phyloP scores from a whole-genome alignment of 23 tunicate species.

The Styela plicata region DNA sequence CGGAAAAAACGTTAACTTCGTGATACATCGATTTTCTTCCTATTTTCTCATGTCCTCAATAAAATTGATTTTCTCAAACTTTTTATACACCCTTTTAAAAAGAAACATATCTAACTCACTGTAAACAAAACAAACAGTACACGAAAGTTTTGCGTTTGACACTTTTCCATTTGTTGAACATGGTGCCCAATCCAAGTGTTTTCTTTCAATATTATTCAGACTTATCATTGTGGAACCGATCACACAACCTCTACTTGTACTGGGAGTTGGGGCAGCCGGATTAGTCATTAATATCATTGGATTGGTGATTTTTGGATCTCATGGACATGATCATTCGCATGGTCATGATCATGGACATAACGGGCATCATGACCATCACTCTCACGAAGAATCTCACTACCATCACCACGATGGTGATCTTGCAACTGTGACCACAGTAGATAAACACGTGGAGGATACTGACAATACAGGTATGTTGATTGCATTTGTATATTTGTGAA shows the following conservation, averaged over 20 bases:
- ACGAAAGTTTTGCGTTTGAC: no score
- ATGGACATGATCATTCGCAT: conserved; percentile 49
- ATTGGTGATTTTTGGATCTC: conserved; percentile 50
- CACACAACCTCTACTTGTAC: conserved; percentile 43
- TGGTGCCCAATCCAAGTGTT: no score
- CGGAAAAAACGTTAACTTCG: no score
- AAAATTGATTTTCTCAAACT: no score
- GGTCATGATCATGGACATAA: conserved; percentile 17
- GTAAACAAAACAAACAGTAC: no score
- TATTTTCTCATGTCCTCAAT: no score
- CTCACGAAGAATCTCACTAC: neutral
- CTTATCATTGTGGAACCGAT: conserved; percentile 46
- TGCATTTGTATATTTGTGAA: no score
- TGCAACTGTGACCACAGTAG: neutral
- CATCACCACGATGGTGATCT: neutral
- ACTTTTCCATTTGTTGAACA: no score
- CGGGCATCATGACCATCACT: conserved; percentile 5
- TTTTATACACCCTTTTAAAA: no score
- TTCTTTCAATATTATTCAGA: conserved; percentile 21
- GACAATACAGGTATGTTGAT: neutral
- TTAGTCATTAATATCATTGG: conserved; percentile 59
- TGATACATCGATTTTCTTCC: no score
- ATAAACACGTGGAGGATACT: neutral
- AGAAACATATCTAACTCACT: no score
- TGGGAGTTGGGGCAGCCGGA: conserved; percentile 65